Evolutionary conservation across 2,888 invertebrate species (phyloP).

Genomic region (Pristionchus arcanus): DNA sequence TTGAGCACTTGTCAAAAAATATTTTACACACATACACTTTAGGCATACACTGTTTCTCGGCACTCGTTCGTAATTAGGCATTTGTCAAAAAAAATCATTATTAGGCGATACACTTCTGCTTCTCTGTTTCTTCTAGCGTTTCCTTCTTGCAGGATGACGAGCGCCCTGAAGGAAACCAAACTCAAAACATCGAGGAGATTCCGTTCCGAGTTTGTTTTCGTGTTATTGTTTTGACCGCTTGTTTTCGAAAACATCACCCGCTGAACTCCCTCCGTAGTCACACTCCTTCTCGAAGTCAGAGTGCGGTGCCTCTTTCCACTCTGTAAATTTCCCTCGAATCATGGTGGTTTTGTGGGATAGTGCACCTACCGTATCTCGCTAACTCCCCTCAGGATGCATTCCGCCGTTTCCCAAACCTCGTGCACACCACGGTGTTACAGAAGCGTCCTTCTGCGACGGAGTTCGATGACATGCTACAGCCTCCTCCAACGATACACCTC

Average conservation of each 20-base stretch:
- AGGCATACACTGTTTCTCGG: too few species aligned
- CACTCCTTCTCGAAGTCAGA: background rate
- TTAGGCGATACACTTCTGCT: background rate
- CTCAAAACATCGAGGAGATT: constrained; percentile 47
- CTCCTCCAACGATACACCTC: constrained; percentile 51
- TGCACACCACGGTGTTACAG: constrained; percentile 51
- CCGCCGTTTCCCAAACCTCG: background rate
- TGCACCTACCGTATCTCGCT: constrained; percentile 35
- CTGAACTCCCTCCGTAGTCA: background rate
- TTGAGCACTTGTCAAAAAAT: too few species aligned
- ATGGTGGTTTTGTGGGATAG: background rate
- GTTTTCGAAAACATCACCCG: background rate
- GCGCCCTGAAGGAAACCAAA: background rate
- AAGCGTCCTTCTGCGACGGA: background rate
- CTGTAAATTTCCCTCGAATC: background rate
- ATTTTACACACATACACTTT: too few species aligned
- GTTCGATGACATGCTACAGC: constrained; percentile 35
- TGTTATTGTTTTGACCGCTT: constrained; percentile 20
- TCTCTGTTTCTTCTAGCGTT: background rate
- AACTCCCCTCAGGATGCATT: background rate
- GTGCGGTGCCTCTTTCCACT: constrained; percentile 20
- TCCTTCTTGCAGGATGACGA: constrained; percentile 42
- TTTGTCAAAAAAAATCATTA: too few species aligned
- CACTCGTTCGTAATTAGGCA: too few species aligned
- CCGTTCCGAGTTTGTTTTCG: constrained; percentile 54